Conservation (phyloP, 2,888 invertebrate genomes). For the Diarsia rubi region DNA sequence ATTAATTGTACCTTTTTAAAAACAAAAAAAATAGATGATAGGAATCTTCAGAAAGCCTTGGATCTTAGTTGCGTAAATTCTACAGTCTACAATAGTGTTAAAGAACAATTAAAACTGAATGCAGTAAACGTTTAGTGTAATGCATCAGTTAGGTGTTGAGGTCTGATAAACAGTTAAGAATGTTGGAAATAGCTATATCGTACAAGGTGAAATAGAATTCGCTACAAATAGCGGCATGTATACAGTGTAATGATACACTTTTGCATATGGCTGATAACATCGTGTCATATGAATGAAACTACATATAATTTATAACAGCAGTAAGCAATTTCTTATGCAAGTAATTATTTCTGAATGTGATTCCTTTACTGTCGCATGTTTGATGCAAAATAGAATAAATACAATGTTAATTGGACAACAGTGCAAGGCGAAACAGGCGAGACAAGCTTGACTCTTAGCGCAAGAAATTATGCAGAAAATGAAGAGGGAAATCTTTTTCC, state of each 20-base stretch:
- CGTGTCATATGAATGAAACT: conserved; percentile 35
- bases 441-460: background rate
- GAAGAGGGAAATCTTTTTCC: background rate
- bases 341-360: background rate
- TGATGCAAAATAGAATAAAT: background rate
- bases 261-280: conserved; percentile 38
- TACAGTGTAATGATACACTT: conserved; percentile 36
- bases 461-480: background rate
- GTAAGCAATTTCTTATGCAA: background rate
- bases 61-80: conserved; percentile 60
- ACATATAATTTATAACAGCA: conserved; percentile 12
- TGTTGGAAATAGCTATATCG: conserved; percentile 47
- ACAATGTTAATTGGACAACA: background rate
- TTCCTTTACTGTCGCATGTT: background rate
- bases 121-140: conserved; percentile 57
- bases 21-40: conserved; percentile 66
- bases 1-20: conserved; percentile 71
- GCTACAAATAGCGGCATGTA: conserved; percentile 20
- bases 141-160: conserved; percentile 46
- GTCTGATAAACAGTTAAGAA: conserved; percentile 59
- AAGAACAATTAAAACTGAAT: conserved; percentile 58
- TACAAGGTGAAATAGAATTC: conserved; percentile 56
- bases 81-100: conserved; percentile 52
- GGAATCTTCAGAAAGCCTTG: conserved; percentile 64
- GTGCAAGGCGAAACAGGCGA: background rate